Percentiles rank a stretch among this genome's conserved stretches.
Evolutionary conservation across 2,113 vertebrate genomes (phyloP).

Genomic region (Sceloporus tristichus): DNA sequence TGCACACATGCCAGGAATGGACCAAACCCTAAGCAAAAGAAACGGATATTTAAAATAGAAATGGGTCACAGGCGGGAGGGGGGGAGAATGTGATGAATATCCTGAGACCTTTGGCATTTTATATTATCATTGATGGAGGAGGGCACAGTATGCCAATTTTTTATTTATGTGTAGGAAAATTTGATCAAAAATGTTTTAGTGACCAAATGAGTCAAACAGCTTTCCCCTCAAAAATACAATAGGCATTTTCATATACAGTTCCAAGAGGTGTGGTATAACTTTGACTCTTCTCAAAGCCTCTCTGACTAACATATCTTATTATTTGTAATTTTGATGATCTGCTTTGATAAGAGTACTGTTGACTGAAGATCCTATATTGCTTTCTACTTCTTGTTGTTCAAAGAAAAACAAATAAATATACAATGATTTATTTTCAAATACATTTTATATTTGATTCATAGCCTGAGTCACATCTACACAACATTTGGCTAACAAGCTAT

Average conservation of each 20-base stretch:
- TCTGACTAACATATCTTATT: background rate
- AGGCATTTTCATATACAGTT: background rate
- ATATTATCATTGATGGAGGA: background rate
- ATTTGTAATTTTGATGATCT: background rate
- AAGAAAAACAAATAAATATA: background rate
- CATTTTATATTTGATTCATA: background rate
- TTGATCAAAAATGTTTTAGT: background rate
- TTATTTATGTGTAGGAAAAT: background rate
- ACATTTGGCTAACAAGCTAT: background rate
- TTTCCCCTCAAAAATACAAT: background rate
- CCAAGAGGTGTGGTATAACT: background rate
- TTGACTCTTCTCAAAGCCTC: background rate
- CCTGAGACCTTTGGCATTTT: background rate
- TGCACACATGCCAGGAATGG: too few relatives aligned
- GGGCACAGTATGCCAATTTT: background rate
- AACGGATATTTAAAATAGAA: background rate
- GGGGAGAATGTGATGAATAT: background rate
- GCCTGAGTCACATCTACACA: background rate
- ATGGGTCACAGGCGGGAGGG: background rate
- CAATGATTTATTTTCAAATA: background rate
- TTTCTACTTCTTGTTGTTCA: background rate
- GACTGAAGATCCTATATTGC: background rate
- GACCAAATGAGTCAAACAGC: background rate
- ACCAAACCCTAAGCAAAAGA: background rate
- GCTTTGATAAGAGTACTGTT: background rate